Base-by-base conservation (phyloP, 1,140 invertebrate species). In the Dinothrombium tinctorium region DNA sequence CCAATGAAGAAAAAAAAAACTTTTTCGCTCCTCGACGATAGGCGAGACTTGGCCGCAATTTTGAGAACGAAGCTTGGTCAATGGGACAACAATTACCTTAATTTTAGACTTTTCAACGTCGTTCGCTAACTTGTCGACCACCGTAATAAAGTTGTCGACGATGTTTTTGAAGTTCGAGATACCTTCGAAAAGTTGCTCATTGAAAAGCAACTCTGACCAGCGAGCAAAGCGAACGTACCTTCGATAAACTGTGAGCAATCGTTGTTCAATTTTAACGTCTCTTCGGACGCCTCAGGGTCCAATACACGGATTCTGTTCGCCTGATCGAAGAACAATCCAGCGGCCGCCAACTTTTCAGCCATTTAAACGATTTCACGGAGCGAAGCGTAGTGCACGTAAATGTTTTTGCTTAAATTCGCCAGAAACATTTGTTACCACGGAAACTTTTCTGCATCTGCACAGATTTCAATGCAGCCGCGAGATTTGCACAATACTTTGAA, bases 91-190 rank as follows among this genome's bases (percentile, higher is more conserved):
- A 42, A 33, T 41, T 50, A 61, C 61, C 52, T 60, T 73, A 63
- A 83, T 77, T 66, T 82, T 84, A 59, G 82, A 73, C 49, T 68
- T 74, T 52, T 84, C 79, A 0, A 86, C 78, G 53, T 77, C 71
- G 46, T 71, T 67, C 1, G 71, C 70, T 28, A 82, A 62, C 40
- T 66, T 63, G 47, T 74, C 72, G 26, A 79, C 61, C 43, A 77
- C 68, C 39, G 66, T 59, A 44, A 83, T 69, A 50, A 83, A 74
- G 26, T 69, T 66, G 40, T 72, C 71, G 2, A 76, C 71, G 43
- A 75, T 72, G 54, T 72, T 74, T 49, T 77, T 69, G 58, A 83
- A 82, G 37, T 76, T 71, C 32, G 65, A 64, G 31, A 79, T 74
- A 63, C 74, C 79, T 83, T 58, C 32, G 66, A 65, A 53, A 12